Base-by-base conservation (phyloP, 2,888 invertebrate genomes). In the Tetranychus piercei region DNA sequence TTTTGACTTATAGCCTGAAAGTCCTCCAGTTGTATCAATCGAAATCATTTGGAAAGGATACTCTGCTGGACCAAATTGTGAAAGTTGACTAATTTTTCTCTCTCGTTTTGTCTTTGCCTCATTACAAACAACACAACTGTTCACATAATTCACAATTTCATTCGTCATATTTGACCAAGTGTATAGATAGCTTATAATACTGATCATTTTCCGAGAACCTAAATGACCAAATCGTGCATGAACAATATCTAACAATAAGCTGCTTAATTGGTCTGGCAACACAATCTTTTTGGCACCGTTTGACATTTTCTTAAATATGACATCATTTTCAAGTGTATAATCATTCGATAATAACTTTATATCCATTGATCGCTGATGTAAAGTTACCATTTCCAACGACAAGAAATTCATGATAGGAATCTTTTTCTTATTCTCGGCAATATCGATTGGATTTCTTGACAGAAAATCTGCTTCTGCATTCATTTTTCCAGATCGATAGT, bases 401-500 rank as follows among this genome's bases (percentile, higher is more conserved):
- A 73, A 11, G 9, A 73, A 43, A 66, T 73, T 73, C 9, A 73
- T n/a, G 20, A 66, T 34, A 65, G 64, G 64, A 22, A 73, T n/a
- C 20, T 23, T 3, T 6, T 5, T 6, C 15, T 34, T 18, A 15
- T 18, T 65, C 6, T 23, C 9, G 6, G 23, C n/a, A 7, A 44
- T 67, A 1, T 44, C 7, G 8, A 45, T 23, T 8, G 75, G 75
- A 69, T 73, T 73, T 23, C 75, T 9, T 22, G 72, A 45, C 15
- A 79, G 72, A 11, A 66, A 72, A 70, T 79, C 79, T 15, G 78
- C 78, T 15, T 77, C 78, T 2, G 34, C 23, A 45, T 79, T 77
- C 7, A 55, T 11, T 7, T 44, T 65, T 8, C 79, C 79, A 22
- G 72, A 73, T 22, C 73, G 73, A 73, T 79, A 74, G 1, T 73